Evolutionary conservation across 2,888 invertebrate species (phyloP).

Genomic region (Dolichomitus sp.): DNA sequence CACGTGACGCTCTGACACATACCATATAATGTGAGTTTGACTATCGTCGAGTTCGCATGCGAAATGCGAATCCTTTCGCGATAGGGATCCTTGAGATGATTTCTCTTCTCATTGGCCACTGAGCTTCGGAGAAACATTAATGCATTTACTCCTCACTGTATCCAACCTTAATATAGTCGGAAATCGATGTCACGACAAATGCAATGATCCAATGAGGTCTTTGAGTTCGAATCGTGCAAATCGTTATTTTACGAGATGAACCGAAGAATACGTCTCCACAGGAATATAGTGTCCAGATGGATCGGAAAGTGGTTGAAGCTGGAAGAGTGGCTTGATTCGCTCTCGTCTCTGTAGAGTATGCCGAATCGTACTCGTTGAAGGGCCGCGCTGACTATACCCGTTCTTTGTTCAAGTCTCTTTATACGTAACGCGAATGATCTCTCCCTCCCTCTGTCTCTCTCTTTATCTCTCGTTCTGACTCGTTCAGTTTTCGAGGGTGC

Average conservation of each 20-base stretch:
- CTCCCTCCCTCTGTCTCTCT: conserved; percentile 1
- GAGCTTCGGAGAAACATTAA: background rate
- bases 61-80: background rate
- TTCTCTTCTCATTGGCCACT: background rate
- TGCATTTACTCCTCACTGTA: background rate
- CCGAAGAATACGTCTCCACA: background rate
- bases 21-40: background rate
- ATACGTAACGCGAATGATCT: conserved; percentile 14
- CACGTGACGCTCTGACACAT: conserved; percentile 28
- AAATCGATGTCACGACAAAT: background rate
- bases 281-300: conserved; percentile 16
- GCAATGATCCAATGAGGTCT: background rate
- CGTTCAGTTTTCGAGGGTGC: conserved; percentile 43
- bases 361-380: conserved; percentile 29
- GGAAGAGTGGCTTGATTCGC: background rate
- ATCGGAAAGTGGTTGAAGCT: conserved; percentile 7
- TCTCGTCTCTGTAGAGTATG: conserved; percentile 6
- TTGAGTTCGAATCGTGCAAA: background rate
- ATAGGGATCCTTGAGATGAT: background rate
- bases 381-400: background rate
- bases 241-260: conserved; percentile 29
- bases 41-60: background rate
- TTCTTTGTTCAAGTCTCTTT: conserved; percentile 14
- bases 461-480: background rate
- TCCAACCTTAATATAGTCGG: background rate